Conservation (phyloP, 2,888 invertebrate species). For the Melanophora roralis region DNA sequence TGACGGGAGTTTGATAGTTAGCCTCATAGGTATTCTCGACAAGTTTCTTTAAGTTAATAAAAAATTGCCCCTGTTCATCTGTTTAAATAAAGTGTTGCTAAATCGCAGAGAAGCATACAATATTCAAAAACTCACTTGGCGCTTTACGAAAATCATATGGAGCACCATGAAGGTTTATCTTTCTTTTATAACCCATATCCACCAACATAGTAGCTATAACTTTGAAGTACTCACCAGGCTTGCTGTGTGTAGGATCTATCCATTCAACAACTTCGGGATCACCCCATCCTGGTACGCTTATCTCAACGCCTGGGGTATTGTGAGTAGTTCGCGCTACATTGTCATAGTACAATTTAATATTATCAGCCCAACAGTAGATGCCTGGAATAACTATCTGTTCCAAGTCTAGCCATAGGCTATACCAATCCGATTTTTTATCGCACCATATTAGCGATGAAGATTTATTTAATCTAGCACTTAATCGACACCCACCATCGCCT, state of each 20-base stretch:
- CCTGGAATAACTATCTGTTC: slow-evolving; percentile 92
- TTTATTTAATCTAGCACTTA: slow-evolving; percentile 94
- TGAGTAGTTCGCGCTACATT: slow-evolving; percentile 88
- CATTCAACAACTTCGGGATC: slow-evolving; percentile 93
- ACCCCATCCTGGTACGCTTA: slow-evolving; percentile 91
- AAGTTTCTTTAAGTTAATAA: slow-evolving; percentile 85
- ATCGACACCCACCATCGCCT: slow-evolving; percentile 97
- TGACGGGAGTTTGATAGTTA: slow-evolving; percentile 87
- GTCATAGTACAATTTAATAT: slow-evolving; percentile 90
- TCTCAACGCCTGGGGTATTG: slow-evolving; percentile 80
- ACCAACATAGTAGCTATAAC: slow-evolving; percentile 89
- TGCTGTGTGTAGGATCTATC: slow-evolving; percentile 92
- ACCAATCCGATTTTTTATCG: slow-evolving; percentile 87
- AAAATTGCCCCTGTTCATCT: slow-evolving; percentile 93
- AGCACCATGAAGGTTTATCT: slow-evolving; percentile 90
- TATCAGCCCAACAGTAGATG: slow-evolving; percentile 97
- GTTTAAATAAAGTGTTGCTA: slow-evolving; percentile 48
- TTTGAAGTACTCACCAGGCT: slow-evolving; percentile 91
- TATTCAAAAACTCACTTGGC: slow-evolving; percentile 84
- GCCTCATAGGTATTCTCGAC: slow-evolving; percentile 90
- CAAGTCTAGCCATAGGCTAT: slow-evolving; percentile 96
- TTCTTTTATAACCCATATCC: slow-evolving; percentile 85
- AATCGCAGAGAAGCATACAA: background rate
- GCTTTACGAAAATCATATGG: slow-evolving; percentile 98
- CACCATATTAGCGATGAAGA: slow-evolving; percentile 88